Evolutionary conservation across 2,797 vertebrate genomes (phyloP), one percentile per base, ranked within the genome.

Genomic region (Megaceryle alcyon): DNA sequence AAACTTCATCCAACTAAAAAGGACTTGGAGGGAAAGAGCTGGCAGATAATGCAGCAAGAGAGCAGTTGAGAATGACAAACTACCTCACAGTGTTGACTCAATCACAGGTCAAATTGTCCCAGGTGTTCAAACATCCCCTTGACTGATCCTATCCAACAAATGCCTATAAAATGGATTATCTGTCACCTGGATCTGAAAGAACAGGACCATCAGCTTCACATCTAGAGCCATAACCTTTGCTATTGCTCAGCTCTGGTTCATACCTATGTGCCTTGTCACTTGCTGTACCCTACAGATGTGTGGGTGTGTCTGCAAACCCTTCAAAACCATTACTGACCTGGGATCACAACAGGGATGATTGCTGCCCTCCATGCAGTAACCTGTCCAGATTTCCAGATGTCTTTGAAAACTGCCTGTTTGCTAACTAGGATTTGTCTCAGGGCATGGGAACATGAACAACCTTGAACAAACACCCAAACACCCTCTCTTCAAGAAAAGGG

Each of bases 281-380:
- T 49, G 13, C 41, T 82, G 31, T 83, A 43, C n/a, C 29, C 59
- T 63, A 14, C 23, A 82, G 37, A 17, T 0, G 0, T 53, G 46
- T 22, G 21, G 7, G 7, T 89, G 68, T 48, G 11, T 43, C 60
- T 85, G 64, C 29, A 84, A 91, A 44, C 31, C 16, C 68, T 77
- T 60, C 51, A 33, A 59, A 95, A 35, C 19, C 68, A 39, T 11
- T 23, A 31, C 25, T 4, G 4, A 63, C 53, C 39, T 1, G 1
- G 31, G 43, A 44, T 7, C 7, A 4, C 26, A 80, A 35, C 71
- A 89, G 35, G 35, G 46, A 25, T 0, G 0, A 26, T 25, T 56
- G 35, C 71, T 85, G 56, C 25, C 48, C 46, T 82, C 37, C 35
- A 7, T 14, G 17, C 53, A 66, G 12, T 37, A 69, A 46, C 35